phyloP scores from a whole-genome alignment of 2,113 vertebrate species.

The Nestor notabilis region DNA sequence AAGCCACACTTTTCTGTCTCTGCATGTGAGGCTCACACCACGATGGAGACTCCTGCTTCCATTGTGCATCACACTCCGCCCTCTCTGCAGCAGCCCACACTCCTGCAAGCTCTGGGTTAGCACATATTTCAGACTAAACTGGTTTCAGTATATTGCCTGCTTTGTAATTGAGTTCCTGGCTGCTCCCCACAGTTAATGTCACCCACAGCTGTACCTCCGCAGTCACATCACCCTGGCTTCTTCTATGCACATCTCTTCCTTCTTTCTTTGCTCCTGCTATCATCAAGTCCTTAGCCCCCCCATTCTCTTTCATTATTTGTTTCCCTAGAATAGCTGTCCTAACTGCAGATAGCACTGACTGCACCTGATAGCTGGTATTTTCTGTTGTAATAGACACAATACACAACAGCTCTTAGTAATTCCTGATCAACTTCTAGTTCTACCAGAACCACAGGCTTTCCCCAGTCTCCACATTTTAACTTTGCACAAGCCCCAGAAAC shows the following conservation, averaged over 20 bases:
- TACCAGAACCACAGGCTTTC: not conserved
- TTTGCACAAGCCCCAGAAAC: not conserved
- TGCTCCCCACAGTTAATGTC: not conserved
- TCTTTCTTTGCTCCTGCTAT: not conserved
- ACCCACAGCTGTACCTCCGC: no score
- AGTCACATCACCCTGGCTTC: not conserved
- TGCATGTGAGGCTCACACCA: rapidly evolving
- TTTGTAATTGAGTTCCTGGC: not conserved
- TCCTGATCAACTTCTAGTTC: not conserved
- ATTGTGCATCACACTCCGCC: no score
- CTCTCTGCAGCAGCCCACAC: not conserved
- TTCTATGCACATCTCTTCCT: not conserved
- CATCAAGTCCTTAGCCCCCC: not conserved
- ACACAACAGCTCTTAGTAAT: not conserved
- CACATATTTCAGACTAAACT: not conserved
- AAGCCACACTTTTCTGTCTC: not conserved
- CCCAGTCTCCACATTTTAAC: not conserved
- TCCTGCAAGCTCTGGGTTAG: not conserved
- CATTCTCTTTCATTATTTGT: not conserved
- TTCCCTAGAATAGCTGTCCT: not conserved
- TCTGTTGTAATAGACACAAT: rapidly evolving
- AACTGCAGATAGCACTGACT: not conserved
- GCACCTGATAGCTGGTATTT: not conserved
- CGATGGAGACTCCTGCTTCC: not conserved
- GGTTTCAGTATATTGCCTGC: not conserved